Conservation (phyloP, 2,888 invertebrate genomes). For the Aporophyla nigra region DNA sequence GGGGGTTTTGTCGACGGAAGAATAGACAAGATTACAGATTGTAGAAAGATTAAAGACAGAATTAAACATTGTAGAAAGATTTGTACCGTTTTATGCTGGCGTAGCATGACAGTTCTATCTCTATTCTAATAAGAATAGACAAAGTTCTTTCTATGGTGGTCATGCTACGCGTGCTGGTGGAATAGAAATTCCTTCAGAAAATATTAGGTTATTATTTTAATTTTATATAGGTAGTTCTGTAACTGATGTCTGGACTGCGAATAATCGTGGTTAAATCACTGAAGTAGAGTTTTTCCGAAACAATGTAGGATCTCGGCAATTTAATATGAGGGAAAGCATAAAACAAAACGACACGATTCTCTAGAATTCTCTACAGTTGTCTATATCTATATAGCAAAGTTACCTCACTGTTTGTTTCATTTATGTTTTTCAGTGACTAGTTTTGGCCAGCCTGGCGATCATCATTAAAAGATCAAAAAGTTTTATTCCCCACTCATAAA, state of each 20-base stretch:
- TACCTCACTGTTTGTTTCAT: not conserved
- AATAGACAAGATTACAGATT: too few species aligned
- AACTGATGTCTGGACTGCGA: not conserved
- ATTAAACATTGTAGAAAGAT: too few species aligned
- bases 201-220: not conserved
- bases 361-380: too few species aligned
- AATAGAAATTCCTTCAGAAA: not conserved
- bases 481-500: not conserved
- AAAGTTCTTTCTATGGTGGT: too few species aligned
- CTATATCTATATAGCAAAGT: not conserved
- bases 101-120: too few species aligned
- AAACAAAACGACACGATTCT: not conserved
- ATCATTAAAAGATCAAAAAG: not conserved
- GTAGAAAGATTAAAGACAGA: too few species aligned
- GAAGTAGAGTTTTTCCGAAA: not conserved
- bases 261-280: not conserved
- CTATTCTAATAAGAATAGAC: too few species aligned
- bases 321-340: not conserved
- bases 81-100: too few species aligned
- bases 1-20: too few species aligned
- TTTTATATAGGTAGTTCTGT: not conserved
- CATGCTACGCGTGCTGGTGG: too few species aligned
- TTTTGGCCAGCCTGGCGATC: not conserved
- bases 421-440: not conserved
- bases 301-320: not conserved